These are phyloP conservation scores for Equus przewalskii DNA, from an alignment of 2,113 vertebrate genomes.

Conservation along the genomic window DNA sequence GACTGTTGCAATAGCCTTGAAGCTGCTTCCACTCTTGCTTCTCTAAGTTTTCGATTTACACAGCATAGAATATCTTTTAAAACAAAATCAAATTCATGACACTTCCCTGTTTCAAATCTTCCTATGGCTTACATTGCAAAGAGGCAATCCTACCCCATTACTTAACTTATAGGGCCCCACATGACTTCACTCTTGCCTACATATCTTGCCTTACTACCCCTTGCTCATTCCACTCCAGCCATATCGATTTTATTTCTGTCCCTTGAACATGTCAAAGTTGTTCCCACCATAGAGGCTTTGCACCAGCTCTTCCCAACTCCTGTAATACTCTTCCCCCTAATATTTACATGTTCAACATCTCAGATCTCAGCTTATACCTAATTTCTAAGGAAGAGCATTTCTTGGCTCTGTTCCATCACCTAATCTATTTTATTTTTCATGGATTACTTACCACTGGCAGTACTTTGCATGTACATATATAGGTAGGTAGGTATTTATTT, in stretches of 20 bases:
- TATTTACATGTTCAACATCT: background rate
- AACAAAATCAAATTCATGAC: background rate
- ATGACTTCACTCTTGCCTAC: background rate
- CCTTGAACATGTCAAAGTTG: background rate
- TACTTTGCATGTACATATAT: background rate
- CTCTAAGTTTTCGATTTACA: background rate
- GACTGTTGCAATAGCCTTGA: background rate
- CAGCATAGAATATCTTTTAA: background rate
- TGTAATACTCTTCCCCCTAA: background rate
- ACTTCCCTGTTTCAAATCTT: slow-evolving; percentile 10
- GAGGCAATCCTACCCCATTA: background rate
- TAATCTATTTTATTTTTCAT: slow-evolving; percentile 13
- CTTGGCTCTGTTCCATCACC: slow-evolving; percentile 1
- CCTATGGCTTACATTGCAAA: background rate
- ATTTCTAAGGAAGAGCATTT: background rate
- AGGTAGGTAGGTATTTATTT: background rate
- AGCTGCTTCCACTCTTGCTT: background rate
- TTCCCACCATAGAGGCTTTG: background rate
- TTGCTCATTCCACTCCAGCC: background rate
- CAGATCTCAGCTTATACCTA: background rate
- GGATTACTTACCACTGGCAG: background rate
- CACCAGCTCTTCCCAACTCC: background rate
- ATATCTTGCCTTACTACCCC: background rate
- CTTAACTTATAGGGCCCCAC: background rate
- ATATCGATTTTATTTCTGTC: background rate